Conservation (phyloP, 2,888 invertebrate genomes). For the Octodonta nipae region DNA sequence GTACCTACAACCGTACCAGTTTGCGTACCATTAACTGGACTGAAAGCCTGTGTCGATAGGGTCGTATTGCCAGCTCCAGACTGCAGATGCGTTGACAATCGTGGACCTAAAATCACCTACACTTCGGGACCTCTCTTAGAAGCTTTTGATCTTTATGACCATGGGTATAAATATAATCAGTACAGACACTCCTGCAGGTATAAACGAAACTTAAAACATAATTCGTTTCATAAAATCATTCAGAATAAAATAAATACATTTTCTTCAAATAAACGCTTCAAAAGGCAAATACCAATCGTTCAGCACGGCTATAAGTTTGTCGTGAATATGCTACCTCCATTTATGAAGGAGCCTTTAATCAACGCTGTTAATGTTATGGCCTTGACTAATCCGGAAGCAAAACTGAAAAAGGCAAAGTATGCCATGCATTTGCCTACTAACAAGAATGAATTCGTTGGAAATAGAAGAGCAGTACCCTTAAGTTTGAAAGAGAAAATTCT, state of each 20-base stretch:
- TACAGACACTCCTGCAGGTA: slow-evolving; percentile 6
- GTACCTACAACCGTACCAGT: slow-evolving; percentile 6
- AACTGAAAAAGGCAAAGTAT: slow-evolving; percentile 8
- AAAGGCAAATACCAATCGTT: slow-evolving; percentile 15
- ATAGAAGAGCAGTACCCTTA: slow-evolving; percentile 9
- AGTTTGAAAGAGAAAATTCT: slow-evolving; percentile 9
- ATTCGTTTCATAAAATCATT: too few species aligned
- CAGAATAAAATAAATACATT: neutral
- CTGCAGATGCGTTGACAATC: slow-evolving; percentile 3
- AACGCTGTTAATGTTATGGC: slow-evolving; percentile 15
- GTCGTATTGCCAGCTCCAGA: slow-evolving; percentile 20
- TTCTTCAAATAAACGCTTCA: slow-evolving; percentile 7
- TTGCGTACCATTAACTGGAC: slow-evolving; percentile 13
- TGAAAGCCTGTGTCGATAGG: slow-evolving; percentile 25
- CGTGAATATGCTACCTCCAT: slow-evolving; percentile 20
- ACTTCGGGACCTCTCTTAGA: slow-evolving; percentile 7
- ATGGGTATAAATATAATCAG: neutral
- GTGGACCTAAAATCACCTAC: too few species aligned
- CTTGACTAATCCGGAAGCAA: slow-evolving; percentile 12
- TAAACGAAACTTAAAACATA: slow-evolving; percentile 2
- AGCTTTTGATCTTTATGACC: neutral
- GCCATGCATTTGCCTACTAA: too few species aligned
- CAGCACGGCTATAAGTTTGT: slow-evolving; percentile 19
- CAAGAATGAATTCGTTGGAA: slow-evolving; percentile 10
- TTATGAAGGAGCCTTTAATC: slow-evolving; percentile 18